These are phyloP conservation scores for Pantherophis alleghaniensis DNA, from an alignment of 2,797 vertebrate genomes.

Conservation along the genomic window DNA sequence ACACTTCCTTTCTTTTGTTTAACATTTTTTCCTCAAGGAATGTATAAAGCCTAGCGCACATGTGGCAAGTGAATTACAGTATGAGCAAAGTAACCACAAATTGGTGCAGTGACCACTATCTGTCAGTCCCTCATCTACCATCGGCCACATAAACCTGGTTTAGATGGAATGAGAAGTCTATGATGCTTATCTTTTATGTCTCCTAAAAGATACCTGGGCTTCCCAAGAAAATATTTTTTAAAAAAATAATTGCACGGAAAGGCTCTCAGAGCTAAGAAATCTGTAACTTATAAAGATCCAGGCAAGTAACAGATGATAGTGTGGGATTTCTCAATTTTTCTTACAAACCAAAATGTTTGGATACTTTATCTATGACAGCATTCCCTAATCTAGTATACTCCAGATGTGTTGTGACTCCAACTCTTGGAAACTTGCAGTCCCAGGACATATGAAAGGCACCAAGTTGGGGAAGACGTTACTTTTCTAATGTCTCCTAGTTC, in stretches of 20 bases:
- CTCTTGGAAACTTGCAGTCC: neutral
- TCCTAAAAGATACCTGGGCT: constrained; percentile 24
- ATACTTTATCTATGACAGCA: neutral
- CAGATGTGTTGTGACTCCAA: neutral
- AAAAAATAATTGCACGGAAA: neutral
- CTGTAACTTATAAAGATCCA: constrained; percentile 20
- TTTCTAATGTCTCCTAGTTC: neutral
- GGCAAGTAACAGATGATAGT: constrained; percentile 19
- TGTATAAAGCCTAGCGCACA: constrained; percentile 16
- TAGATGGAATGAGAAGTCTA: neutral
- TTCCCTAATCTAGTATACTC: neutral
- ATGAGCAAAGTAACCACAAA: constrained; percentile 8
- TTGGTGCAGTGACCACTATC: neutral
- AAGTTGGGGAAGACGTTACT: neutral
- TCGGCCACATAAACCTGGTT: neutral
- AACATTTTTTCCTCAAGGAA: neutral
- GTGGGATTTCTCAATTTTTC: neutral
- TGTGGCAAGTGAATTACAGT: neutral
- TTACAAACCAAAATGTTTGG: neutral
- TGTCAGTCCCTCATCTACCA: neutral
- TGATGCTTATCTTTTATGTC: neutral
- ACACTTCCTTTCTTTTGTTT: neutral
- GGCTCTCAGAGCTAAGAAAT: constrained; percentile 8
- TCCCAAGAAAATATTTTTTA: neutral
- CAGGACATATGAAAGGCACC: neutral